Percentiles rank a stretch among this genome's conserved stretches.
Conservation (phyloP, 2,113 vertebrate genomes). For the Gallinago paraguaiae region DNA sequence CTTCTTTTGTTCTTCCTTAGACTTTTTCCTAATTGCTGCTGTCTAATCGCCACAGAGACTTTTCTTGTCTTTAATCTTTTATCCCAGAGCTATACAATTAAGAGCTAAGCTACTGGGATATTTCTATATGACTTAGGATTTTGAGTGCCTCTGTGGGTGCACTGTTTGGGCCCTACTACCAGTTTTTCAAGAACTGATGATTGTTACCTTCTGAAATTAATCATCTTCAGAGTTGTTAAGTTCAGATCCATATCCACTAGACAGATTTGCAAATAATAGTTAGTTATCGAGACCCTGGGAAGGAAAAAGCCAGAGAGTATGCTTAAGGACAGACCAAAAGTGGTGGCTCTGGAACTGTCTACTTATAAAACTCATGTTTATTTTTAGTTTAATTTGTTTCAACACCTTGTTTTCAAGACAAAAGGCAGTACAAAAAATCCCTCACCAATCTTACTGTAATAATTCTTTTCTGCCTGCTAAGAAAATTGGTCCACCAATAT, state of each 20-base stretch:
- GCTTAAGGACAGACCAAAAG: background rate
- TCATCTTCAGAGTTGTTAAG: background rate
- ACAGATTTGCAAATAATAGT: background rate
- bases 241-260: background rate
- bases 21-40: constrained; percentile 34
- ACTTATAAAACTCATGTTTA: background rate
- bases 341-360: background rate
- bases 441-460: background rate
- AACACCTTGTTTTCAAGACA: background rate
- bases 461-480: background rate
- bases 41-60: background rate
- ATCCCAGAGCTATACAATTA: background rate
- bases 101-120: background rate
- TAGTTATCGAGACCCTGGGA: background rate
- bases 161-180: background rate
- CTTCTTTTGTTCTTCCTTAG: constrained; percentile 1
- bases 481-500: background rate
- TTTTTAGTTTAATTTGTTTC: background rate
- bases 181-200: background rate
- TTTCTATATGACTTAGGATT: background rate
- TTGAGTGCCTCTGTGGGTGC: background rate
- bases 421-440: background rate
- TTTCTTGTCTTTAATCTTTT: background rate
- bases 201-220: background rate
- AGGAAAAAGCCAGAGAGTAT: background rate